A percentile compares a stretch with the other conserved stretches of the same genome.
Evolutionary conservation across 2,888 invertebrate genomes (phyloP).

Genomic region (Pseudococcus viburni): DNA sequence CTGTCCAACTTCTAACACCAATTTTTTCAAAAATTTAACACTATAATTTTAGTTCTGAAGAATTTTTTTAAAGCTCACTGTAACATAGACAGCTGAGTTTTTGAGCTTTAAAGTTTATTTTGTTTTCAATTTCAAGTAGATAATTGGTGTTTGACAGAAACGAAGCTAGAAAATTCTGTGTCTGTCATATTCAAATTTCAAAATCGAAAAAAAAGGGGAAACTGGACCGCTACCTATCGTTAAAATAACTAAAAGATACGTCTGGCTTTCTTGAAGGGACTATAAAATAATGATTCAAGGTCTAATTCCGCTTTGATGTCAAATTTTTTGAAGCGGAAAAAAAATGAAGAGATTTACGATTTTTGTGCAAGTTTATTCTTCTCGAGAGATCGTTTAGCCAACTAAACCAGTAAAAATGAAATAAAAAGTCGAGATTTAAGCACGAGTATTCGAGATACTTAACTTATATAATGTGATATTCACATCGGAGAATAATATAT

Average conservation of each 20-base stretch:
- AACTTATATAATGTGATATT: background rate
- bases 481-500: background rate
- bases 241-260: background rate
- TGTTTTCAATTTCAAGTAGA: no score
- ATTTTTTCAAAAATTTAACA: no score
- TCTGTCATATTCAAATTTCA: no score
- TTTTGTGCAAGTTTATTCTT: background rate
- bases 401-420: background rate
- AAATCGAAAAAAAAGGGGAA: no score
- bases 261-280: background rate
- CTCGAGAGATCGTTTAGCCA: background rate
- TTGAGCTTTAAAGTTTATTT: no score
- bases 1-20: no score
- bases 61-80: no score
- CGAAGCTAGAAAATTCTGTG: no score
- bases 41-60: no score
- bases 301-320: background rate
- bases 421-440: conserved; percentile 1
- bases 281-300: background rate
- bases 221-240: no score
- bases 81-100: no score
- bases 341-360: background rate
- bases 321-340: background rate
- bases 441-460: background rate
- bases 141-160: no score